phyloP scores from a whole-genome alignment of 2,113 vertebrate genomes.

The Crotalus helleri region DNA sequence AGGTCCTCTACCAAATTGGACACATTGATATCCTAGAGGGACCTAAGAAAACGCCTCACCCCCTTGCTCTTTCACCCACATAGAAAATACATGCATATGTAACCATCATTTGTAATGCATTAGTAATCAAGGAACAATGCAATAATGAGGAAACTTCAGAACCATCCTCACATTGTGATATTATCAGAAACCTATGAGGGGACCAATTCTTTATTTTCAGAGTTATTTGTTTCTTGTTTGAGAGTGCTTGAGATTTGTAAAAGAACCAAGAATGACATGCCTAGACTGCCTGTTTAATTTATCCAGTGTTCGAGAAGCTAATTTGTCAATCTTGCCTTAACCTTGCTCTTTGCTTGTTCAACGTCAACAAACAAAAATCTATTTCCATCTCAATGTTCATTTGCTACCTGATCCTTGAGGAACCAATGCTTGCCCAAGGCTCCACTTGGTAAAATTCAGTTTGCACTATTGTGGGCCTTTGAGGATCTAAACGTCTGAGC shows the following conservation, averaged over 20 bases:
- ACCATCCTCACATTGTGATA: conserved; percentile 24
- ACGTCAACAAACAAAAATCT: conserved; percentile 24
- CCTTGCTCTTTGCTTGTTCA: conserved; percentile 25
- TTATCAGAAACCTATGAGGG: background rate
- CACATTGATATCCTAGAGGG: conserved; percentile 16
- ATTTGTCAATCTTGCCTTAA: conserved; percentile 27
- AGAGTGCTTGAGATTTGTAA: conserved; percentile 25
- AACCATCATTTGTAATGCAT: conserved; percentile 27
- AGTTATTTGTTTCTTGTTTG: conserved; percentile 39
- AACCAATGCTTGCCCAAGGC: background rate
- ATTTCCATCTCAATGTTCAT: conserved; percentile 8
- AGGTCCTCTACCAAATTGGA: conserved; percentile 22
- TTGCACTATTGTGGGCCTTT: background rate
- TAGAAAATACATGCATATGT: background rate
- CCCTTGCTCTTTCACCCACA: background rate
- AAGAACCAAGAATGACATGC: conserved; percentile 27
- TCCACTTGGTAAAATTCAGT: background rate
- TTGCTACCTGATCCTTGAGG: conserved; percentile 24
- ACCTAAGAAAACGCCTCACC: conserved; percentile 18
- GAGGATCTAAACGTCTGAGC: background rate
- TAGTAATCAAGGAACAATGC: conserved; percentile 42
- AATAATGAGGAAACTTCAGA: conserved; percentile 24
- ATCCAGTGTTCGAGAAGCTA: conserved; percentile 39
- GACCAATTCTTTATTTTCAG: background rate
- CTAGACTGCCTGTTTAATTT: conserved; percentile 43